Evolutionary conservation across 2,797 vertebrate species (phyloP).

Genomic region (Mormyrops attenuatus): DNA sequence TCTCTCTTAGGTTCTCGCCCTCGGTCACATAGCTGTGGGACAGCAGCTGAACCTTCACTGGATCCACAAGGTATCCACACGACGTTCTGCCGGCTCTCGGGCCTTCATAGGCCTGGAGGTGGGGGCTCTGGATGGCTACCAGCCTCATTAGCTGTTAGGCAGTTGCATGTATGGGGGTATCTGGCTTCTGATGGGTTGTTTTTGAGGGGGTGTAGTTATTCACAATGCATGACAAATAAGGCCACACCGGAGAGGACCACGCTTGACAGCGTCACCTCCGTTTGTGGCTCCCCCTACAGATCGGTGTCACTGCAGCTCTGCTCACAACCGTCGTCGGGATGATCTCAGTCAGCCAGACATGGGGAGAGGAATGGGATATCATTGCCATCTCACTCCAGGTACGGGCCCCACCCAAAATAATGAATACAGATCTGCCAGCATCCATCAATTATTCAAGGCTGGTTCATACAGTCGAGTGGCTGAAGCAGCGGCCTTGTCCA

Average conservation of each 20-base stretch:
- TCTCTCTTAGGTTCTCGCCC: slow-evolving; percentile 60
- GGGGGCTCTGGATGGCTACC: neutral
- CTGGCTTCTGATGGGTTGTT: neutral
- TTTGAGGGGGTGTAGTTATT: neutral
- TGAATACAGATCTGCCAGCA: neutral
- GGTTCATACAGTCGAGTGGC: neutral
- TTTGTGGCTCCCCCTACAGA: slow-evolving; percentile 74
- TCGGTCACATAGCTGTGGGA: slow-evolving; percentile 66
- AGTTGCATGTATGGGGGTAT: neutral
- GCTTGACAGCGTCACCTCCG: neutral
- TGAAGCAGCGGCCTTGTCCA: neutral
- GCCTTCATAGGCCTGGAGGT: neutral
- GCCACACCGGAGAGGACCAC: neutral
- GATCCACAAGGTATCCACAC: slow-evolving; percentile 65
- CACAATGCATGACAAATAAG: neutral
- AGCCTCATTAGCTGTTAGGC: neutral
- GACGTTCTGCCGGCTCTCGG: neutral
- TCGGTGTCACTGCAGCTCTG: slow-evolving; percentile 72
- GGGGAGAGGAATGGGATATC: slow-evolving; percentile 88
- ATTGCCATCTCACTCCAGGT: slow-evolving; percentile 85
- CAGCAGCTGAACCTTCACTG: slow-evolving; percentile 75
- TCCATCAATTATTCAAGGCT: neutral
- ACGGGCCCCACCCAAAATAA: neutral
- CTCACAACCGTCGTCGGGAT: slow-evolving; percentile 75
- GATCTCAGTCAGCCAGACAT: slow-evolving; percentile 82